These are phyloP conservation scores for Morone saxatilis DNA, from an alignment of 2,113 vertebrate species.

Conservation along the genomic window DNA sequence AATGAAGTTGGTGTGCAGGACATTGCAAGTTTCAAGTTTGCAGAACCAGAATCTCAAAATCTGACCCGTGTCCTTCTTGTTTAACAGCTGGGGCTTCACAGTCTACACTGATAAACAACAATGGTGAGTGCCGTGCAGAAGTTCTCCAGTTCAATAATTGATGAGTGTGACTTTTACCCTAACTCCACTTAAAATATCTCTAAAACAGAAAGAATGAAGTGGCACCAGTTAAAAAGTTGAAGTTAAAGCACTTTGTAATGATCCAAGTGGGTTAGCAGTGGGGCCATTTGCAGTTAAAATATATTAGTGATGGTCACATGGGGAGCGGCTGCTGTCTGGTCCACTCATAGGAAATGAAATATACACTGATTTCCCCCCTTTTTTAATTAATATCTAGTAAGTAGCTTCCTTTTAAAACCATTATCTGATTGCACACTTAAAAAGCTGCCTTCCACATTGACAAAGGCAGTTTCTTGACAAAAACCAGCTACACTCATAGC, in stretches of 20 bases:
- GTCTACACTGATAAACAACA: slow-evolving; percentile 93
- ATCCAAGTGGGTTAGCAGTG: slow-evolving; percentile 14
- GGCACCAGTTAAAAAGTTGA: slow-evolving; percentile 1
- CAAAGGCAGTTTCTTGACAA: not conserved
- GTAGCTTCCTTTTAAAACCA: not conserved
- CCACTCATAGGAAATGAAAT: not conserved
- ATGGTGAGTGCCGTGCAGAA: slow-evolving; percentile 87
- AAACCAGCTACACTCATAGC: not conserved
- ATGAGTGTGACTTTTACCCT: slow-evolving; percentile 12
- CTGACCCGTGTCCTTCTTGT: slow-evolving; percentile 45
- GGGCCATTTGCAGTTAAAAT: not conserved
- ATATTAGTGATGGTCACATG: too few species aligned
- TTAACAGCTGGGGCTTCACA: slow-evolving; percentile 93
- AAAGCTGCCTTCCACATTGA: not conserved
- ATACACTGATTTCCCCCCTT: not conserved
- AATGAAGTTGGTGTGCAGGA: not conserved
- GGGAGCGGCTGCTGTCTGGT: slow-evolving; percentile 1
- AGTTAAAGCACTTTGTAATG: not conserved
- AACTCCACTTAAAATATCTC: slow-evolving; percentile 7
- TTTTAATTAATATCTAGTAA: not conserved
- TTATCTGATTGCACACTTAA: not conserved
- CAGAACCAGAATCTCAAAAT: not conserved
- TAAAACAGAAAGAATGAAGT: slow-evolving; percentile 19
- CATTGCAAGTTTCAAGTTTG: not conserved
- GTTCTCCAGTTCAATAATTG: slow-evolving; percentile 22